Evolutionary conservation across 2,888 invertebrate species (phyloP).

Genomic region (Furcula furcula): DNA sequence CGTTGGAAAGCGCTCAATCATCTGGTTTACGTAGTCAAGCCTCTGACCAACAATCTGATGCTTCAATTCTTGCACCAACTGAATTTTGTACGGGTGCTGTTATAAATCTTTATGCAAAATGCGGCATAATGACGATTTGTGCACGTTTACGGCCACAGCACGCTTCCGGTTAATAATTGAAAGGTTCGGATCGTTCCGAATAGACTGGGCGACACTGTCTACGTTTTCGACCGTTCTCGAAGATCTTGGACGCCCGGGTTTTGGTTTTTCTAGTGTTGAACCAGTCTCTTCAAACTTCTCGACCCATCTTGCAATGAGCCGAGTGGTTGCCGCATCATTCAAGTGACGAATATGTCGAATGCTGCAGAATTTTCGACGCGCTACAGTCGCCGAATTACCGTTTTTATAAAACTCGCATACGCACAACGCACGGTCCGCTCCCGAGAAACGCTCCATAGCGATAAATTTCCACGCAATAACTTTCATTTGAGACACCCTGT

Average conservation of each 20-base stretch:
- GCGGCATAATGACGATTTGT: constrained; percentile 4
- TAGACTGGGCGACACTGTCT: constrained; percentile 10
- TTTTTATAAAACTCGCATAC: constrained; percentile 26
- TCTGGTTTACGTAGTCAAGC: no score
- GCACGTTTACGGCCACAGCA: no score
- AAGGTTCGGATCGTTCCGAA: constrained; percentile 13
- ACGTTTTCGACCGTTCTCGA: constrained; percentile 20
- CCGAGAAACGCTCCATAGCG: constrained; percentile 5
- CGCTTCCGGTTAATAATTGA: constrained; percentile 22
- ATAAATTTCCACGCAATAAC: constrained; percentile 3
- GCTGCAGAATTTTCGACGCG: constrained; percentile 19
- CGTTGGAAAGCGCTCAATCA: no score
- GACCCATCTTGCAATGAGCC: constrained; percentile 11
- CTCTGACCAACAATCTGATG: no score
- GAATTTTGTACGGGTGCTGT: neutral
- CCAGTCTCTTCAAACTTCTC: constrained; percentile 15
- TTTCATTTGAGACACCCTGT: no score
- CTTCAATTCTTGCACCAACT: neutral
- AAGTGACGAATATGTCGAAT: constrained; percentile 11
- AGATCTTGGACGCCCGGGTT: constrained; percentile 17
- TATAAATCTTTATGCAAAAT: neutral
- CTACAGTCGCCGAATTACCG: constrained; percentile 21
- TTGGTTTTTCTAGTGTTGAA: constrained; percentile 18
- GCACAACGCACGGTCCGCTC: constrained; percentile 8
- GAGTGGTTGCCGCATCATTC: no score